Conservation (phyloP, 1,140 invertebrate species). For the Nomia melanderi region DNA sequence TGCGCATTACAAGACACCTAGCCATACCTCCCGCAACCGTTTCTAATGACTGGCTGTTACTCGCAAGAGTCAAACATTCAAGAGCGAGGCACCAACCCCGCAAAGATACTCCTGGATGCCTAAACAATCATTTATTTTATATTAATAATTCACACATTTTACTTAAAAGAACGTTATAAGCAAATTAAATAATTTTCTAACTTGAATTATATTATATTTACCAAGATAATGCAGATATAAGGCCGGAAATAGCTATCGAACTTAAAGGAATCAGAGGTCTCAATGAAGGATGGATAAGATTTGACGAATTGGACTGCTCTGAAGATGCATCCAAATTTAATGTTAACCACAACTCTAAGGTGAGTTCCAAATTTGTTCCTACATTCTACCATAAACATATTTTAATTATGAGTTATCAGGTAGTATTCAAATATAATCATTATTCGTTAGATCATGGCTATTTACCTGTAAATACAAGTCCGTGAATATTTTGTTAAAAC, state of each 20-base stretch:
- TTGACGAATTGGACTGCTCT: constrained; percentile 75
- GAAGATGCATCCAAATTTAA: constrained; percentile 84
- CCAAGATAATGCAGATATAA: constrained; percentile 86
- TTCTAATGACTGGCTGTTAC: constrained; percentile 77
- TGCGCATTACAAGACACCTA: constrained; percentile 84
- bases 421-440: neutral
- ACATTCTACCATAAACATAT: constrained; percentile 66
- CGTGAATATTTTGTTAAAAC: constrained; percentile 87
- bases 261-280: constrained; percentile 88
- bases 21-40: constrained; percentile 81
- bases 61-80: constrained; percentile 83
- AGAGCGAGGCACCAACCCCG: constrained; percentile 89
- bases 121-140: constrained; percentile 53
- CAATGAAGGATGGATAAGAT: constrained; percentile 83
- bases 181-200: neutral
- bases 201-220: constrained; percentile 55
- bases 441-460: neutral
- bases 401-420: neutral
- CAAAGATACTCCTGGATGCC: constrained; percentile 85
- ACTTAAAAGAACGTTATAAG: neutral
- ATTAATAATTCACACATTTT: neutral
- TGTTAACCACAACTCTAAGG: constrained; percentile 92
- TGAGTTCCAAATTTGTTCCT: constrained; percentile 87
- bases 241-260: constrained; percentile 85
- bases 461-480: constrained; percentile 80